Base-by-base conservation (phyloP, 2,113 vertebrate genomes). In the Plectropomus leopardus region DNA sequence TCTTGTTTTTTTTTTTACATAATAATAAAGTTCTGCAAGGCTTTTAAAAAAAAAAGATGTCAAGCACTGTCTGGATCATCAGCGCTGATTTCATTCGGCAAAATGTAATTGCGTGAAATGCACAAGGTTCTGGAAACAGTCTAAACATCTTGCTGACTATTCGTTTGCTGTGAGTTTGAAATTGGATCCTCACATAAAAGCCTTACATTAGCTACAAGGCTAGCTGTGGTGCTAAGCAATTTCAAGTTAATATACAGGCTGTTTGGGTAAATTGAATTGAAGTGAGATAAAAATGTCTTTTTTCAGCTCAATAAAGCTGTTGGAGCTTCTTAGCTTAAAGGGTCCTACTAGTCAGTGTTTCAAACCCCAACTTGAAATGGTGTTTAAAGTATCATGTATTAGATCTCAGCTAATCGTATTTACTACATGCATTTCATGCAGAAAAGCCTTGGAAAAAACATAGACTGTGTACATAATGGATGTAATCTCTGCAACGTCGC, bases 1-100 rank as follows among this genome's bases (percentile, higher is more conserved):
- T 67, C 71, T 63, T 48, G 45, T 69, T 54, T 36, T 40, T 48
- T 53, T 65, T 57, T 75, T 30, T 3, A 53, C 30, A 54, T 70
- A 65, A 72, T 74, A 68, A 86, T 77, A 58, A 84, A 84, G 65
- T 59, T 67, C 47, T 61, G 17, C 65, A 10, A 75, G 78, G 58
- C 66, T 34, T 9, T 13, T 44, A 40, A 68, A 67, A 47, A 55
- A 48, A 59, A 58, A 60, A 44, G 15, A 13, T 42, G 51, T 64
- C 23, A 24, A 53, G 50, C 0, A 16, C 15, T 15, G 23, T n/a
- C n/a, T 32, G 30, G 50, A 10, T 1, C 2, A 55, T 15, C 16
- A 7, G 14, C 4, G 9, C 4, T 42, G 47, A 32, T 73, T 67
- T 65, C 17, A 34, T 61, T 32, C 28, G 0, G 36, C 16, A 5